These are phyloP conservation scores for Habropoda laboriosa DNA, from an alignment of 1,140 invertebrate genomes.

Conservation along the genomic window DNA sequence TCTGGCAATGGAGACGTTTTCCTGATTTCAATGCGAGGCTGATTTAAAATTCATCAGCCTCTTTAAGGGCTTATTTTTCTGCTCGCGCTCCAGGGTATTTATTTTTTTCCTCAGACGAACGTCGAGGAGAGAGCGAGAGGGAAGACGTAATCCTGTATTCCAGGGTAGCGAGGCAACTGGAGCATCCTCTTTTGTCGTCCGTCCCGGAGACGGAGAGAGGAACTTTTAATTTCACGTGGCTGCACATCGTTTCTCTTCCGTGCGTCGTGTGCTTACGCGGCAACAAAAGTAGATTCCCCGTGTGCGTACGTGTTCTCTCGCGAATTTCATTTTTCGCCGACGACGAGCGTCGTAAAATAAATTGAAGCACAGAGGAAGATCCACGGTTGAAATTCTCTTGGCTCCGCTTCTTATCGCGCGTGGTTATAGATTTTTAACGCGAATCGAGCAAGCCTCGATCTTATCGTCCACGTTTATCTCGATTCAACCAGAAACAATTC, in stretches of 20 bases:
- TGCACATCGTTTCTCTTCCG: constrained; percentile 12
- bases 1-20: constrained; percentile 78
- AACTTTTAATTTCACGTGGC: constrained; percentile 64
- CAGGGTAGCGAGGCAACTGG: constrained; percentile 41
- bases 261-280: background rate
- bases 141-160: constrained; percentile 68
- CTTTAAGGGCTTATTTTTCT: constrained; percentile 81
- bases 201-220: background rate
- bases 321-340: no score
- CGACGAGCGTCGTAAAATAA: constrained; percentile 19
- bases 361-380: constrained; percentile 12
- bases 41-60: constrained; percentile 82
- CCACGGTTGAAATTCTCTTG: background rate
- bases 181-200: constrained; percentile 56
- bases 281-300: background rate
- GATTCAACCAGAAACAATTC: constrained; percentile 52
- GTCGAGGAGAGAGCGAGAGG: constrained; percentile 60
- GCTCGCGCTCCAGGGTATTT: constrained; percentile 79
- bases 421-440: constrained; percentile 45
- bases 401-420: constrained; percentile 30
- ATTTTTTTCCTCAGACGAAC: constrained; percentile 67
- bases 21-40: constrained; percentile 79
- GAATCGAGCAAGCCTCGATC: constrained; percentile 38
- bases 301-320: background rate
- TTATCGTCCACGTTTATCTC: constrained; percentile 61